Evolutionary conservation across 2,113 vertebrate species (phyloP), one percentile per base, ranked within the genome.

Genomic region (Ptilorrhoa leucosticta): DNA sequence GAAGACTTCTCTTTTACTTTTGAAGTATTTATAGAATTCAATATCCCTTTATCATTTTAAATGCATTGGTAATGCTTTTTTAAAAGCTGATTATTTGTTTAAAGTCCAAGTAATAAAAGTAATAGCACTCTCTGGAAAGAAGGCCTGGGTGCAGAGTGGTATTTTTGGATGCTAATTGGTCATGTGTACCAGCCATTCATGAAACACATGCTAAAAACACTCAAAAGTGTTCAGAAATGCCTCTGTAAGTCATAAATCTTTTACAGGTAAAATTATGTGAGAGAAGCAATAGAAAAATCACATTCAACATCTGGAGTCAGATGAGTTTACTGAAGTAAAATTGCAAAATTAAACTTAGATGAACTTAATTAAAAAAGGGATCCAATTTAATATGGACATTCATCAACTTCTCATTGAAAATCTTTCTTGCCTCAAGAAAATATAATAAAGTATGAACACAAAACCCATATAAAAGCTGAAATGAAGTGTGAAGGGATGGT

Each of bases 341-440:
- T 97, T 97, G 98, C 98, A 98, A 98, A 99, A 99, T 98, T 97
- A 98, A 98, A 98, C 98, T 98, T 98, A 98, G 97, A 98, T 98
- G 98, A 98, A 96, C 96, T 98, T 98, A 98, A 98, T 98, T 98
- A 98, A 98, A 97, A 98, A 97, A 94, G 71, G 75, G 90, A 97
- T 97, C 95, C 89, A 96, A 97, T 98, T 98, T 98, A 97, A 97
- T 96, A 92, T 64, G 98, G 97, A 96, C 94, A 97, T 98, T 98
- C 97, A 98, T 98, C 98, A 98, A 87, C 72, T 93, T 93, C 97
- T 98, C 96, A 97, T 96, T 98, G 95, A 94, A 96, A 90, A 95
- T 88, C 91, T 93, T 96, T 96, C 79, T 91, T 95, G 96, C 96
- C 96, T 89, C 92, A 78, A 97, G 95, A 96, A 96, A 96, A 96